These are phyloP conservation scores for Portunus trituberculatus DNA, from an alignment of 1,140 invertebrate species.

Conservation along the genomic window DNA sequence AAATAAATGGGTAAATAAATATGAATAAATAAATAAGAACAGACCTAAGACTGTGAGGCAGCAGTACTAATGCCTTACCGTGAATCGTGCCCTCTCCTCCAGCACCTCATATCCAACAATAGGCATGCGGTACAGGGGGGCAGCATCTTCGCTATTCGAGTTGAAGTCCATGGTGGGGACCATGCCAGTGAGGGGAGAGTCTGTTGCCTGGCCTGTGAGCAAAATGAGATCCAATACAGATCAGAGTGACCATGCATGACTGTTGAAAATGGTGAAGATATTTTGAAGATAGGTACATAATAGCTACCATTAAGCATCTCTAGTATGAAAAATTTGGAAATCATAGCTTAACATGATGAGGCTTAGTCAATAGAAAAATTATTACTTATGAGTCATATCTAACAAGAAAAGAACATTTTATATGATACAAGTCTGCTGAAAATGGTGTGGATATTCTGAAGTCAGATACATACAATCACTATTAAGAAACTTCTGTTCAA, in stretches of 20 bases:
- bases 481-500: not conserved
- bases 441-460: not conserved
- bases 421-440: not conserved
- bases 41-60: no score
- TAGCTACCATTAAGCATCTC: not conserved
- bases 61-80: conserved; percentile 29
- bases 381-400: no score
- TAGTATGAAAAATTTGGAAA: not conserved
- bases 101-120: conserved; percentile 73
- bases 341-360: not conserved
- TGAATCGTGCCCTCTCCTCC: conserved; percentile 60
- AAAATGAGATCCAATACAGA: not conserved
- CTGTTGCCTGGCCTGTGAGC: conserved; percentile 59
- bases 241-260: not conserved
- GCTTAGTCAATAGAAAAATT: no score
- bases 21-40: not conserved
- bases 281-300: not conserved
- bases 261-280: not conserved
- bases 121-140: conserved; percentile 59
- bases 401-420: no score
- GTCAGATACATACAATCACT: not conserved
- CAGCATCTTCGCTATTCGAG: conserved; percentile 46
- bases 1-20: not conserved
- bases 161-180: conserved; percentile 46
- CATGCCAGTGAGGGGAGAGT: conserved; percentile 52